Percentiles rank a stretch among this genome's conserved stretches.
These are phyloP conservation scores for Hemistola chrysoprasaria DNA, from an alignment of 2,888 invertebrate species.

Conservation along the genomic window DNA sequence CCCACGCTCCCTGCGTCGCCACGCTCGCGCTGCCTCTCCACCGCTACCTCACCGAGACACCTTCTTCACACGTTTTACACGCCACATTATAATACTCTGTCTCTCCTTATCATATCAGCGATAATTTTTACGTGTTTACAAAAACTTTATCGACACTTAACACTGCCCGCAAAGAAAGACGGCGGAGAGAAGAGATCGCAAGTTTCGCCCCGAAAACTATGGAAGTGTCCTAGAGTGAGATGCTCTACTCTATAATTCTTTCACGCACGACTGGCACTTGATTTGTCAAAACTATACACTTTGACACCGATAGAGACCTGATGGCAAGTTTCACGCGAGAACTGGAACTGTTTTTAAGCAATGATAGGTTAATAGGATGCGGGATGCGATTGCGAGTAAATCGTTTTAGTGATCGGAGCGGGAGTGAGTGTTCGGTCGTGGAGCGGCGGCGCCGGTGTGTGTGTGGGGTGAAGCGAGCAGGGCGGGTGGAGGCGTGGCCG, in stretches of 20 bases:
- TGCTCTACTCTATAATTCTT: too few species aligned
- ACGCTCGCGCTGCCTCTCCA: slow-evolving; percentile 35
- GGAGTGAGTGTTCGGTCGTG: slow-evolving; percentile 20
- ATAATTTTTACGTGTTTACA: too few species aligned
- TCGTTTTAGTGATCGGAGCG: slow-evolving; percentile 65
- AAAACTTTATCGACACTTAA: too few species aligned
- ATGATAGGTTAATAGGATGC: slow-evolving; percentile 52
- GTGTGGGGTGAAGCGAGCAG: slow-evolving; percentile 45
- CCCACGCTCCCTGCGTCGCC: slow-evolving; percentile 64
- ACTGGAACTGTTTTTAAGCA: slow-evolving; percentile 25
- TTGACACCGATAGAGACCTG: neutral
- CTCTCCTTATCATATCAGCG: slow-evolving; percentile 34
- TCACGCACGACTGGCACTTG: too few species aligned
- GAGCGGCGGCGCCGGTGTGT: slow-evolving; percentile 33
- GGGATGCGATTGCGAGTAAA: slow-evolving; percentile 75
- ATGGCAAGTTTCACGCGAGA: neutral
- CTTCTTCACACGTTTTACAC: slow-evolving; percentile 11
- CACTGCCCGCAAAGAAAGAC: too few species aligned
- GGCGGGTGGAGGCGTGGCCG: slow-evolving; percentile 55
- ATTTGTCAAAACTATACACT: too few species aligned
- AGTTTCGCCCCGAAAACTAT: too few species aligned
- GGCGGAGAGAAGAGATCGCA: too few species aligned
- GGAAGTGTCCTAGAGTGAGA: too few species aligned
- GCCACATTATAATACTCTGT: slow-evolving; percentile 34
- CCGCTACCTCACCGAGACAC: slow-evolving; percentile 22